A percentile compares a stretch with the other conserved stretches of the same genome.
Conservation (phyloP, 2,888 invertebrate species). For the Tipula vernalis region DNA sequence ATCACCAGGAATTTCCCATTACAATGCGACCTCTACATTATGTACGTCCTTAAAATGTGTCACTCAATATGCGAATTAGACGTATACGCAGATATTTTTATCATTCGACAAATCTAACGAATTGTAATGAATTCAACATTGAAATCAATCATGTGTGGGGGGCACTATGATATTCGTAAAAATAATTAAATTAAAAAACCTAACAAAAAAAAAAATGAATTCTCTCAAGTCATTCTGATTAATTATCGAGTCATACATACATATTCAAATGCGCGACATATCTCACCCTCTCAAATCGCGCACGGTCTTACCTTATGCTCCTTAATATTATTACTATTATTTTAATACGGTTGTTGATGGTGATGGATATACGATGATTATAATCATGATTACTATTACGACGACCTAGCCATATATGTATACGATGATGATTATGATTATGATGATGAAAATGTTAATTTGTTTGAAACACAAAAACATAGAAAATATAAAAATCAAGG, state of each 20-base stretch:
- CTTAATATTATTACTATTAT: neutral
- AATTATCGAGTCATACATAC: neutral
- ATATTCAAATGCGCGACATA: neutral
- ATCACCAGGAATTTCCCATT: neutral
- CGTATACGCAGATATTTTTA: neutral
- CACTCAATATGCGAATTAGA: neutral
- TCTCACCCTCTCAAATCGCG: neutral
- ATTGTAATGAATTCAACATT: neutral
- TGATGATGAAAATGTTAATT: constrained; percentile 1
- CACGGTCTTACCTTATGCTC: neutral
- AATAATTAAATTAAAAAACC: neutral
- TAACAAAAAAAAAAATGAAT: neutral
- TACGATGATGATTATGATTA: neutral
- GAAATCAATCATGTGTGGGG: neutral
- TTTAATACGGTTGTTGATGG: neutral
- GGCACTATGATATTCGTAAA: neutral
- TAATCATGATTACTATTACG: constrained; percentile 4
- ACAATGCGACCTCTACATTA: neutral
- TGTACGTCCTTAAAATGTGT: neutral
- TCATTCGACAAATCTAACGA: neutral
- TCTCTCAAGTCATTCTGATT: neutral
- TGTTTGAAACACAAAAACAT: neutral
- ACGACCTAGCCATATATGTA: neutral
- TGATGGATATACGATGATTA: neutral
- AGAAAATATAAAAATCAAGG: neutral